Evolutionary conservation across 1,140 invertebrate genomes (phyloP), one percentile per base, ranked within the genome.

Genomic region (Nasonia longicornis): DNA sequence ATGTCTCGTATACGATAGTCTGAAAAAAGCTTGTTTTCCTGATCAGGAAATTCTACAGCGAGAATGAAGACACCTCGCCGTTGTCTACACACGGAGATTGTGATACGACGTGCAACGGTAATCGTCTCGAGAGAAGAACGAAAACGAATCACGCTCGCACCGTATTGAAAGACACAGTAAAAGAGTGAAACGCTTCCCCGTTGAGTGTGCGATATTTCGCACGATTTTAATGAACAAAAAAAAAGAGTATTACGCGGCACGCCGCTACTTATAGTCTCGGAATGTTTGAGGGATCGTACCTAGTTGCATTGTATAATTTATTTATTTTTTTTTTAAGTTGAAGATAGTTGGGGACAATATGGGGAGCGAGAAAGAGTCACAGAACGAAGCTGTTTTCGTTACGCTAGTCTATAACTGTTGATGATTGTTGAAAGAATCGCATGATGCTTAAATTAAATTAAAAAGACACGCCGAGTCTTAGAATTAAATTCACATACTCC

Each of bases 11-110:
- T 58, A n/a, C 52, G 16, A 58, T 58, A 67, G 84, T 86, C 73
- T 87, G 84, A 88, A 87, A 35, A 83, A 84, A 85, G 84, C 81
- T 89, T 88, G 84, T 89, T 86, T 86, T 81, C 85, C 83, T 83
- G 82, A 87, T 88, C 85, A 89, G 88, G 89, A 88, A 86, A 89
- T 88, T 85, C 83, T 86, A 82, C 87, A 89, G 75, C 87, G 87
- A 84, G 87, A 89, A 80, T 89, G 87, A 89, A 87, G 58, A 82
- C 84, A 80, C 80, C 79, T 86, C 85, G 67, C 73, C 85, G 83
- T 84, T 80, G 69, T 84, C 83, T 85, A 84, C 81, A 84, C 81
- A 42, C 71, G 77, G 81, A 74, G 77, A 35, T 67, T 70, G 45
- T 71, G 66, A 71, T 77, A 67, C 74, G 67, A 29, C 22, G 26